A percentile compares a stretch with the other conserved stretches of the same genome.
phyloP scores from a whole-genome alignment of 2,797 vertebrate genomes.

The Taenioides sp. region DNA sequence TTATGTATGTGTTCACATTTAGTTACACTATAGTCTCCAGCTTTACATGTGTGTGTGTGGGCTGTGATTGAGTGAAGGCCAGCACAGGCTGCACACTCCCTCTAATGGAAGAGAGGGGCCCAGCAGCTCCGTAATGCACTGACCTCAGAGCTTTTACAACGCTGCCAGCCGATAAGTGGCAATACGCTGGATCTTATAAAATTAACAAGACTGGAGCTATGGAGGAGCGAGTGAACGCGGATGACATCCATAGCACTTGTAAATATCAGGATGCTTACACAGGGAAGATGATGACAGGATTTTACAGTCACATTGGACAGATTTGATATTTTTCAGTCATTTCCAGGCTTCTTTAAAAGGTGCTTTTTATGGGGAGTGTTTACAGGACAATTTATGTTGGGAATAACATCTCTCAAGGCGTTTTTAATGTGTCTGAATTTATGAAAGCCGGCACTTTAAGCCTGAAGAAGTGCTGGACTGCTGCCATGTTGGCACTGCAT shows the following conservation, averaged over 20 bases:
- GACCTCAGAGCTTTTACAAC: constrained; percentile 77
- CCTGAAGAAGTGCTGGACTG: constrained; percentile 43
- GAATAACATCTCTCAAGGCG: constrained; percentile 61
- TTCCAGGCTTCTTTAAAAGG: constrained; percentile 43
- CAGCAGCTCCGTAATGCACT: constrained; percentile 75
- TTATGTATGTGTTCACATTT: constrained; percentile 63
- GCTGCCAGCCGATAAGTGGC: constrained; percentile 73
- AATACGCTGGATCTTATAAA: constrained; percentile 78
- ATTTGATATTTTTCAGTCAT: constrained; percentile 47
- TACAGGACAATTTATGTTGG: constrained; percentile 66
- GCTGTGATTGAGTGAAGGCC: constrained; percentile 76
- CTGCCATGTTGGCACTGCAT: constrained; percentile 37
- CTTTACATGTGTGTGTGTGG: constrained; percentile 42
- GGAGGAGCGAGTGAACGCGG: constrained; percentile 36
- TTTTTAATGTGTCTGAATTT: constrained; percentile 69
- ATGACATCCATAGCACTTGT: constrained; percentile 54
- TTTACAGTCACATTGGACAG: constrained; percentile 47
- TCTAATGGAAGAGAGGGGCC: constrained; percentile 77
- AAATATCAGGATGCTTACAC: constrained; percentile 62
- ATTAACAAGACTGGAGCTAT: constrained; percentile 73
- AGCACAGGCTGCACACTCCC: constrained; percentile 68
- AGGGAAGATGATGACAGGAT: constrained; percentile 33
- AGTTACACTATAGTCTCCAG: constrained; percentile 53
- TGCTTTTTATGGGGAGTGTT: constrained; percentile 55
- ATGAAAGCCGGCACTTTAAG: constrained; percentile 54